A percentile compares a stretch with the other conserved stretches of the same genome.
Conservation (phyloP, 2,113 vertebrate genomes). For the Maccullochella peelii region DNA sequence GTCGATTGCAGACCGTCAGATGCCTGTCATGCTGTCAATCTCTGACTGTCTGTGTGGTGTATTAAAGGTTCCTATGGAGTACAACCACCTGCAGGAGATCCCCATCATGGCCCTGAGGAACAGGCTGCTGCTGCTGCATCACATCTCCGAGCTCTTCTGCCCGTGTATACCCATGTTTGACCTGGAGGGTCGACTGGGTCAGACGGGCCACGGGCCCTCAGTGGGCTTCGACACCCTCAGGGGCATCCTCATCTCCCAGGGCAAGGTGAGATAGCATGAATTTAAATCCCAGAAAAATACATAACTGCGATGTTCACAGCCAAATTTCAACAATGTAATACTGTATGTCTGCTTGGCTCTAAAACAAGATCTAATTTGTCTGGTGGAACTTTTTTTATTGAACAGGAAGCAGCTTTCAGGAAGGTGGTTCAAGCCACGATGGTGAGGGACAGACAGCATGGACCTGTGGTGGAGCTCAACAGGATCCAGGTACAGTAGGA, state of each 20-base stretch:
- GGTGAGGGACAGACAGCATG: constrained; percentile 97
- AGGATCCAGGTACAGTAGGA: constrained; percentile 91
- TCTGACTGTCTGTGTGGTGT: constrained; percentile 15
- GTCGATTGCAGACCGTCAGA: neutral
- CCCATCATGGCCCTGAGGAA: constrained; percentile 93
- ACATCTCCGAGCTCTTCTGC: constrained; percentile 98
- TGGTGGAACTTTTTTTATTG: neutral
- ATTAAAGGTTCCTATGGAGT: constrained; percentile 97
- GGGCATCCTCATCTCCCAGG: constrained; percentile 97
- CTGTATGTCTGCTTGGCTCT: neutral
- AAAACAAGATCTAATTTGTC: neutral
- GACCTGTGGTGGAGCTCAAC: constrained; percentile 97
- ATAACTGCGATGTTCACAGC: neutral
- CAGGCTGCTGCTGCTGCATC: constrained; percentile 94
- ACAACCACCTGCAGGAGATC: constrained; percentile 97
- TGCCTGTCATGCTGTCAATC: neutral
- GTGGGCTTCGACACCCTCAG: constrained; percentile 95
- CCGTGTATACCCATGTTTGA: constrained; percentile 99
- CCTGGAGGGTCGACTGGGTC: constrained; percentile 94
- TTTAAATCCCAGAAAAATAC: neutral
- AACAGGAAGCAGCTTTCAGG: constrained; percentile 96
- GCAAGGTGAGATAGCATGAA: constrained; percentile 87
- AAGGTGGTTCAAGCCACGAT: constrained; percentile 99
- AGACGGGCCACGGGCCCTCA: constrained; percentile 92
- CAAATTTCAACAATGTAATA: neutral